Evolutionary conservation across 2,797 vertebrate species (phyloP), one percentile per base, ranked within the genome.

Genomic region (Hypotaenidia okinawae): DNA sequence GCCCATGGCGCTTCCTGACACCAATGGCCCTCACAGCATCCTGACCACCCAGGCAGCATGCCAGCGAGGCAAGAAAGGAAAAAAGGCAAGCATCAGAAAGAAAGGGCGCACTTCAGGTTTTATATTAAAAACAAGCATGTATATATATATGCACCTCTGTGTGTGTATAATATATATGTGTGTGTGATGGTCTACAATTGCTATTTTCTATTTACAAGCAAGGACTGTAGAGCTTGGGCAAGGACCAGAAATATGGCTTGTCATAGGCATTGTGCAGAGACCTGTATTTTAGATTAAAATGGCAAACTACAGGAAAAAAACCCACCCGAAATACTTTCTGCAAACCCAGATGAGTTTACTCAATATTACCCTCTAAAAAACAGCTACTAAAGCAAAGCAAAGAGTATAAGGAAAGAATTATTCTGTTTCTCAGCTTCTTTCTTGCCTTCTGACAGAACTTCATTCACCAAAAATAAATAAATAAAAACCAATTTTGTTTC

Each of bases 31-130:
- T 1, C 1, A 2, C 16, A 25, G 69, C 39, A 45, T 9, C 55
- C n/a, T 1, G 0, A 39, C 43, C 17, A 27, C 15, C 9, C 9
- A 3, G 23, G n/a, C 2, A 0, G 55, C n/a, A 85, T 58, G 63
- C 11, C 54, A 64, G 41, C 18, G 47, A 45, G 37, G 43, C 9
- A 43, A 67, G 25, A 59, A 55, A 55, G 30, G 54, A 55, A 55
- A 30, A 32, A 32, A 32, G 30, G 30, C 54, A 55, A 32, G 54
- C 8, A 9, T 9, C 2, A 3, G 21, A 85, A 85, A 57, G n/a
- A 76, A 37, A 64, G 22, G 19, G 35, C 47, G 49, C 35, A 63
- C 17, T 45, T 85, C 41, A 33, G 3, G 4, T 33, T 76, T 30
- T 69, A 0, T 25, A 47, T 4, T 62, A 45, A 66, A 90, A 85